phyloP scores from a whole-genome alignment of 2,888 invertebrate species.

The Drosophila falleni region DNA sequence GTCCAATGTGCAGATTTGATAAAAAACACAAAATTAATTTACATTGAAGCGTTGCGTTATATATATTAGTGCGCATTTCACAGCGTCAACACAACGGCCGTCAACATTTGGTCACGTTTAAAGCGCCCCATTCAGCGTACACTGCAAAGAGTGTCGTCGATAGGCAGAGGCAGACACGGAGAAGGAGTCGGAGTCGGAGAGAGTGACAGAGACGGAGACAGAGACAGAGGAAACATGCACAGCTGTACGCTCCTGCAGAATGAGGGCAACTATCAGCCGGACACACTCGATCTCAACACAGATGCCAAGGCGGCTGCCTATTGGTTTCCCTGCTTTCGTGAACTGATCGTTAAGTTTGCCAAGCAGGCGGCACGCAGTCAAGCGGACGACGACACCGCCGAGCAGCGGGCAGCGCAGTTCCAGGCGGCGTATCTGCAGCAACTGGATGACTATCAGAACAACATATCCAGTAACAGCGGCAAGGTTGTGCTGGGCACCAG shows the following conservation, averaged over 20 bases:
- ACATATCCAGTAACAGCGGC: slow-evolving; percentile 85
- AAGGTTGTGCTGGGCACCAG: slow-evolving; percentile 92
- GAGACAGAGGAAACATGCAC: slow-evolving; percentile 55
- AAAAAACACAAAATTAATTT: slow-evolving; percentile 36
- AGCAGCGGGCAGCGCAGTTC: slow-evolving; percentile 92
- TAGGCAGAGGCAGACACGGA: slow-evolving; percentile 43
- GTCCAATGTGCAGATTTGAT: slow-evolving; percentile 48
- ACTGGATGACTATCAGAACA: slow-evolving; percentile 86
- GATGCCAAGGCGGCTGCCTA: slow-evolving; percentile 95
- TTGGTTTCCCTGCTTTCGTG: slow-evolving; percentile 96
- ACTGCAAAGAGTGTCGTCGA: slow-evolving; percentile 27
- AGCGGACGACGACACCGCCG: slow-evolving; percentile 87
- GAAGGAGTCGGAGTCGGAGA: not conserved
- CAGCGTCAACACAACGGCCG: slow-evolving; percentile 39
- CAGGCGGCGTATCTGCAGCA: slow-evolving; percentile 93
- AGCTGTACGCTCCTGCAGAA: slow-evolving; percentile 92
- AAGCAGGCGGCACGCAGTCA: slow-evolving; percentile 91
- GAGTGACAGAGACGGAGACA: slow-evolving; percentile 23
- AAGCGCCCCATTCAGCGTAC: slow-evolving; percentile 37
- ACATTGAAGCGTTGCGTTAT: slow-evolving; percentile 36
- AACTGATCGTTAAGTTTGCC: slow-evolving; percentile 93
- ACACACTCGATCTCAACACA: slow-evolving; percentile 94
- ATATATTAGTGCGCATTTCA: slow-evolving; percentile 47
- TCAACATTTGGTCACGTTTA: slow-evolving; percentile 41
- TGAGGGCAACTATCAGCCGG: slow-evolving; percentile 93